A percentile compares a stretch with the other conserved stretches of the same genome.
Evolutionary conservation across 2,888 invertebrate species (phyloP).

Genomic region (Keiferia lycopersicella): DNA sequence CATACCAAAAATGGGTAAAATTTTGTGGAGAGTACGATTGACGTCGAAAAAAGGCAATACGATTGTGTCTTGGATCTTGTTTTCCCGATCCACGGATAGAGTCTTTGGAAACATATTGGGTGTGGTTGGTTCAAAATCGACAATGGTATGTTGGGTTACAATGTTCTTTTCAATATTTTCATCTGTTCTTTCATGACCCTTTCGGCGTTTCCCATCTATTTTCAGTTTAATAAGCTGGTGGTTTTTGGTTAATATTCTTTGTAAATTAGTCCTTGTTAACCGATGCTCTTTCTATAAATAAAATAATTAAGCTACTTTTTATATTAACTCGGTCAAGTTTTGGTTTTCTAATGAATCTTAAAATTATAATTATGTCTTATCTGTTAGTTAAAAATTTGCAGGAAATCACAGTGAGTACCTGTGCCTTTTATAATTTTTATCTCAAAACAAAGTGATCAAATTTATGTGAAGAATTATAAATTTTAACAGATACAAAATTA

Average conservation of each 20-base stretch:
- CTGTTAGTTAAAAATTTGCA: no score
- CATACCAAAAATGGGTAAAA: background rate
- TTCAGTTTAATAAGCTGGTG: background rate
- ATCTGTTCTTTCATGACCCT: background rate
- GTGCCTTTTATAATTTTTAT: no score
- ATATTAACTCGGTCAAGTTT: no score
- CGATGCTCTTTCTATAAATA: background rate
- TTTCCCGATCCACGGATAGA: background rate
- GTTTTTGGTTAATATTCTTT: background rate
- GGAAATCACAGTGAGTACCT: no score
- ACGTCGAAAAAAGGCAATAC: slow-evolving; percentile 9
- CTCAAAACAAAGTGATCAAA: no score
- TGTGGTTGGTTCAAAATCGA: background rate
- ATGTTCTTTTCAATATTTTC: background rate
- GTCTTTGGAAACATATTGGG: slow-evolving; percentile 3
- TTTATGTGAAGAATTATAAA: no score
- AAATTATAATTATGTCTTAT: no score
- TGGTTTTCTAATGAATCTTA: no score
- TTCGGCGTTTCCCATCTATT: background rate
- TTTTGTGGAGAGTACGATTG: background rate
- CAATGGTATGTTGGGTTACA: background rate
- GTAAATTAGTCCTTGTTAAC: background rate
- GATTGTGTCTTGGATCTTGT: background rate
- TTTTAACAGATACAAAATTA: background rate
- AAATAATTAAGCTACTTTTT: no score